phyloP scores from a whole-genome alignment of 2,797 vertebrate genomes.

The Monodelphis domestica region DNA sequence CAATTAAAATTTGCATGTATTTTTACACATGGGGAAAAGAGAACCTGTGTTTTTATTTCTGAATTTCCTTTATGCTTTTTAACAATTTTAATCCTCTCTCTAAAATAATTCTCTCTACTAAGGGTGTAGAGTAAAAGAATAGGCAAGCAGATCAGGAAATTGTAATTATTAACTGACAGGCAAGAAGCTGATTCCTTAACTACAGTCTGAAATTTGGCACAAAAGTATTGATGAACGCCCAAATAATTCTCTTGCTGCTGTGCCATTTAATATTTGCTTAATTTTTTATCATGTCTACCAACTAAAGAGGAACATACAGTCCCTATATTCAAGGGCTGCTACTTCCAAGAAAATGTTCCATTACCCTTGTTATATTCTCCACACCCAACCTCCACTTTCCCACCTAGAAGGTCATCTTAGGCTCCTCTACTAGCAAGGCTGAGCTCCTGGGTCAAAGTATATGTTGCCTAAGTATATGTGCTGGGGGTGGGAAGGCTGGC shows the following conservation, averaged over 20 bases:
- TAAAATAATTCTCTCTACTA: conserved; percentile 5
- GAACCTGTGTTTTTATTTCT: background rate
- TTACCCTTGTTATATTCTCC: background rate
- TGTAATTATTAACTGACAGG: conserved; percentile 6
- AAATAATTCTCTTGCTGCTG: conserved; percentile 41
- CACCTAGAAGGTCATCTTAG: background rate
- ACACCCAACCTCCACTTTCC: too few relatives aligned
- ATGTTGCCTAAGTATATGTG: background rate
- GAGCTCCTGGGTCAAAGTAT: background rate
- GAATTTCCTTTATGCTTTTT: background rate
- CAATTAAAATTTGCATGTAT: conserved; percentile 42
- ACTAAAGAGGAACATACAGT: conserved; percentile 16
- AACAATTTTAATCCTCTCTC: conserved; percentile 4
- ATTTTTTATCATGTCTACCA: conserved; percentile 5
- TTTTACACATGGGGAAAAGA: conserved; percentile 9
- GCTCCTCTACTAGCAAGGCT: background rate
- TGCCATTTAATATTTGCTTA: background rate
- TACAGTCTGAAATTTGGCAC: background rate
- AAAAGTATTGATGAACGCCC: background rate
- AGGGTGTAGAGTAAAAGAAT: conserved; percentile 12
- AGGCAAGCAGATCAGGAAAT: conserved; percentile 19
- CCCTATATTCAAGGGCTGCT: background rate
- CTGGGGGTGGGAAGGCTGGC: background rate
- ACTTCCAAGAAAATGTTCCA: background rate
- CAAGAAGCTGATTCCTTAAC: background rate